These are phyloP conservation scores for Catharus bicknelli DNA, from an alignment of 2,113 vertebrate genomes.

Conservation along the genomic window DNA sequence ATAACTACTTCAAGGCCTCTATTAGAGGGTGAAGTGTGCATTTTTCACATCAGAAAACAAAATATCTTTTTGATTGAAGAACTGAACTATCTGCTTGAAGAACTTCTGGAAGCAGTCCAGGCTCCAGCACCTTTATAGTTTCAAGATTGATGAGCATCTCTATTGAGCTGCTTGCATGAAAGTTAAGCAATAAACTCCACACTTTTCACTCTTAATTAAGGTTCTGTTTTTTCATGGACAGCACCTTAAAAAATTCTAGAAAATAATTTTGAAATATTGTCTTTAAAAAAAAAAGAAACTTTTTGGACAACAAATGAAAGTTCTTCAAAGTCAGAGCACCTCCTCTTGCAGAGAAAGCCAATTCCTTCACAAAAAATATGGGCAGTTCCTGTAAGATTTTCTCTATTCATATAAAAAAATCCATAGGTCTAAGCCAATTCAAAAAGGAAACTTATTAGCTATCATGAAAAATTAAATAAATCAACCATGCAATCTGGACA, in stretches of 20 bases:
- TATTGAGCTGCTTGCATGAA: neutral
- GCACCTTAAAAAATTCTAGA: neutral
- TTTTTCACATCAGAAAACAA: neutral
- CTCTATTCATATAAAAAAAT: neutral
- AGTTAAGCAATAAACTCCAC: neutral
- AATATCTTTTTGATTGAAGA: neutral
- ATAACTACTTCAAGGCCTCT: neutral
- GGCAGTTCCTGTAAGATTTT: neutral
- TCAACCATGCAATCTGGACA: neutral
- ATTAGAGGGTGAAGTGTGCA: neutral
- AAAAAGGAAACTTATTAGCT: neutral
- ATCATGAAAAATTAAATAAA: neutral
- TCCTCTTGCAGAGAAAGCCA: neutral
- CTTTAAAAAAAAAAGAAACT: neutral
- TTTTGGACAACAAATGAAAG: neutral
- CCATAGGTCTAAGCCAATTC: neutral
- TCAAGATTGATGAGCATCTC: neutral
- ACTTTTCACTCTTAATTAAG: neutral
- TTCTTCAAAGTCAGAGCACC: neutral
- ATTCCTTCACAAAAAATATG: neutral
- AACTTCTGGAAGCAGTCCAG: neutral
- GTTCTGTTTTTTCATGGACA: neutral
- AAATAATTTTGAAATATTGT: neutral
- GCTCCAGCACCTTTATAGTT: neutral
- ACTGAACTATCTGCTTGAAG: neutral